These are phyloP conservation scores for Amorpha juglandis DNA, from an alignment of 2,888 invertebrate genomes.

Conservation along the genomic window DNA sequence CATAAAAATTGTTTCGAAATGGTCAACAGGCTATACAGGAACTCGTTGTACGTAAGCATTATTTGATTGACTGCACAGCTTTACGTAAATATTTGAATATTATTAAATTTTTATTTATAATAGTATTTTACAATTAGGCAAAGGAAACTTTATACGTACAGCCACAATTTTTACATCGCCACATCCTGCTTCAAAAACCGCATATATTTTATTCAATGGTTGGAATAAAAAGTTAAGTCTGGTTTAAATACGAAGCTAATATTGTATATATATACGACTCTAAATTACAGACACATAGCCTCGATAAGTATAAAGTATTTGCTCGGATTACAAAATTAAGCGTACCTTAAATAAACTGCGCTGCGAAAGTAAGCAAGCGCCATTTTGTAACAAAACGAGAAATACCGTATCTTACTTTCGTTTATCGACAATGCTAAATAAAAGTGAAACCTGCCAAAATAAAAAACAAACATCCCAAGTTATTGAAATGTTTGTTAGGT, in stretches of 20 bases:
- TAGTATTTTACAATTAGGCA: neutral
- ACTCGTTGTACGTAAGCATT: conserved; percentile 9
- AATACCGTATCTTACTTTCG: conserved; percentile 51
- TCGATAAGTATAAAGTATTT: neutral
- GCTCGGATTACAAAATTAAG: neutral
- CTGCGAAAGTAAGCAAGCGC: conserved; percentile 6
- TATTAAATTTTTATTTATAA: neutral
- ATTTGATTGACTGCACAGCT: conserved; percentile 2
- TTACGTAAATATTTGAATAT: neutral
- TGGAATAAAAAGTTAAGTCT: neutral
- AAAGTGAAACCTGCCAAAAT: conserved; percentile 61
- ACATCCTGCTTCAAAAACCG: neutral
- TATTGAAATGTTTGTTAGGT: neutral
- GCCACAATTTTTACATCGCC: neutral
- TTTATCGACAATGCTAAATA: conserved; percentile 44
- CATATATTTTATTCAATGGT: neutral
- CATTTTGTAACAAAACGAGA: conserved; percentile 39
- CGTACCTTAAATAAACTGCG: neutral
- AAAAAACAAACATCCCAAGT: conserved; percentile 42
- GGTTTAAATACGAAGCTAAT: neutral
- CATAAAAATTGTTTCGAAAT: conserved; percentile 68
- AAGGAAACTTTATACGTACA: neutral
- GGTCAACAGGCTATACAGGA: conserved; percentile 33
- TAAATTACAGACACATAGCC: neutral
- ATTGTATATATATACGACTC: neutral